Evolutionary conservation across 2,113 vertebrate genomes (phyloP).

Genomic region (Hemicordylus capensis): DNA sequence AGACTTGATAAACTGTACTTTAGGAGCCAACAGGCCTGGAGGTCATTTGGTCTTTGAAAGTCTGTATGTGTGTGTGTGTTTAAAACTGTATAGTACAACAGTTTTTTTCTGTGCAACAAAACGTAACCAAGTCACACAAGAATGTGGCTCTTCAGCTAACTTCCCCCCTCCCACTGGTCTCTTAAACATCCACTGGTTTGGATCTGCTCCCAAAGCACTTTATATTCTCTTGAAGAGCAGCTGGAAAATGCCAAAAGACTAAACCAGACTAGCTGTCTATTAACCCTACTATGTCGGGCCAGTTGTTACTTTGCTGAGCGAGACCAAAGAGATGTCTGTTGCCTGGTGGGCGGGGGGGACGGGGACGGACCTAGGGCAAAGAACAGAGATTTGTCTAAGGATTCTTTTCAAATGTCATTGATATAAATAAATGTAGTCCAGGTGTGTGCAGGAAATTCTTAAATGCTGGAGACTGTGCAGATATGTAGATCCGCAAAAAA

Average conservation of each 20-base stretch:
- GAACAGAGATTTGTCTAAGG: not conserved
- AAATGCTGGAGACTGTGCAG: not conserved
- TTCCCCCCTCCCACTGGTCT: not conserved
- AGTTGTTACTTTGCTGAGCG: conserved; percentile 41
- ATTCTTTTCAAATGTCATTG: not conserved
- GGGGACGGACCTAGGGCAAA: conserved; percentile 31
- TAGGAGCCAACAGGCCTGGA: conserved; percentile 74
- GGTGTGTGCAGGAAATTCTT: conserved; percentile 9
- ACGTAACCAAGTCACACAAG: conserved; percentile 76
- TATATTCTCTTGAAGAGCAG: conserved; percentile 74
- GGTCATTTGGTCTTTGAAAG: conserved; percentile 74
- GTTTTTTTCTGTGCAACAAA: conserved; percentile 63
- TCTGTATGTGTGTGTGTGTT: conserved; percentile 58
- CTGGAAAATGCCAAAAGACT: conserved; percentile 69
- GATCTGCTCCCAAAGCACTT: conserved; percentile 74
- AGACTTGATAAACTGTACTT: conserved; percentile 77
- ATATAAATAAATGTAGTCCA: not conserved
- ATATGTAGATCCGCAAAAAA: too few species aligned
- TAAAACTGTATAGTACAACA: conserved; percentile 70
- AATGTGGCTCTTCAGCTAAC: conserved; percentile 69
- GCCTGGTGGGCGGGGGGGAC: too few species aligned
- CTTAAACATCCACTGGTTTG: conserved; percentile 79
- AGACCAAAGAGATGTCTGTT: not conserved
- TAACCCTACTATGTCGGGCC: conserved; percentile 66
- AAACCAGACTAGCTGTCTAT: conserved; percentile 67